phyloP scores from a whole-genome alignment of 53 echinoderm and acorn worm genomes.

The Crossaster papposus region DNA sequence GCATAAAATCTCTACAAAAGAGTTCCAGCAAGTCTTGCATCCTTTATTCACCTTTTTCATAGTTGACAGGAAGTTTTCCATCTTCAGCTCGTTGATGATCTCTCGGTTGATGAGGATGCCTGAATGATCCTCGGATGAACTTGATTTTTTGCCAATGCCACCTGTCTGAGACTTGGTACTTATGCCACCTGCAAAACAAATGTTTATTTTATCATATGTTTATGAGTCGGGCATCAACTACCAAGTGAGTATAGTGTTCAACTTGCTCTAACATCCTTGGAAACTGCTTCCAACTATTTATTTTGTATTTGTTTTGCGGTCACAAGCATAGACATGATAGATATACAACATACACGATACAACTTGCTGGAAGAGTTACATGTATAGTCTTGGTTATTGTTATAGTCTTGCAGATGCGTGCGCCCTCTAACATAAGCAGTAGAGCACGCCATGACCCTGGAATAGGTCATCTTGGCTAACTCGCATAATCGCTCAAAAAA shows the following conservation, averaged over 20 bases:
- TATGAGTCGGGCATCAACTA: not conserved
- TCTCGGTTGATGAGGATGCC: constrained; percentile 14
- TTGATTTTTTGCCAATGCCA: not conserved
- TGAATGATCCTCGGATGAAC: not conserved
- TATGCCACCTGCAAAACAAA: not conserved
- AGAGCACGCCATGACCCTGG: too few relatives aligned
- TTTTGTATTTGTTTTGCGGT: too few relatives aligned
- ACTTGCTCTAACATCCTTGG: too few relatives aligned
- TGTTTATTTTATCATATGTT: not conserved
- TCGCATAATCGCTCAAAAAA: too few relatives aligned
- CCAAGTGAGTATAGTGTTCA: not conserved
- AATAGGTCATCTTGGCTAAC: too few relatives aligned
- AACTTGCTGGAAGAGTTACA: too few relatives aligned
- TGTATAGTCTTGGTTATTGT: too few relatives aligned
- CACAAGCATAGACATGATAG: too few relatives aligned
- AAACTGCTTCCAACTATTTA: too few relatives aligned
- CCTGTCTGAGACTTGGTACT: not conserved
- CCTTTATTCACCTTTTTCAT: constrained; percentile 25
- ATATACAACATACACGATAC: too few relatives aligned
- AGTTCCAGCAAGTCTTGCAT: not conserved
- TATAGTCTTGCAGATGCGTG: too few relatives aligned
- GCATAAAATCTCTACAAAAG: not conserved
- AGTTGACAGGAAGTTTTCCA: constrained; percentile 21
- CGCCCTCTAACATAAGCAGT: too few relatives aligned
- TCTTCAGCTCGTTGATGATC: constrained; percentile 8